Evolutionary conservation across 1,140 invertebrate genomes (phyloP).

Genomic region (Antheraea pernyi): DNA sequence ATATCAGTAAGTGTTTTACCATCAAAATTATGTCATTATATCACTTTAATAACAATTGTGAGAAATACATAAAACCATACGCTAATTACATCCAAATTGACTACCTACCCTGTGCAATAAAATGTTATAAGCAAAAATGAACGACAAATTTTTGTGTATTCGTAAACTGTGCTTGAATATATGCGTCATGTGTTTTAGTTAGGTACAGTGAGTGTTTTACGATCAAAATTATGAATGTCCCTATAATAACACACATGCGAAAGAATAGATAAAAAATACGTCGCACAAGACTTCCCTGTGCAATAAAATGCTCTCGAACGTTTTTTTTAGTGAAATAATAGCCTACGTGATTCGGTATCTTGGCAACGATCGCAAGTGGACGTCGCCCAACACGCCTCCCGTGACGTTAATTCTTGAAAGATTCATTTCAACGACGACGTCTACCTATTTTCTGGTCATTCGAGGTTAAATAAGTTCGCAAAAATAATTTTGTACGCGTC

Average conservation of each 20-base stretch:
- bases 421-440: conserved; percentile 12
- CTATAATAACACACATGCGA: neutral
- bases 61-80: no score
- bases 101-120: no score
- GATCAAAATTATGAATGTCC: neutral
- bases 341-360: conserved; percentile 14
- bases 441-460: conserved; percentile 1
- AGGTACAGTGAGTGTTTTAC: neutral
- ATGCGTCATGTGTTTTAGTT: neutral
- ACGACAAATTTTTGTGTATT: neutral
- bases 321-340: neutral
- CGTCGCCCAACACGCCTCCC: conserved; percentile 39
- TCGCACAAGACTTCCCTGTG: neutral
- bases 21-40: neutral
- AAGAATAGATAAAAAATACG: neutral
- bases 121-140: neutral
- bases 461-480: neutral
- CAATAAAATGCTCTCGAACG: neutral
- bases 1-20: no score
- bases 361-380: conserved; percentile 33
- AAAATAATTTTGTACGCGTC: neutral
- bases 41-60: no score
- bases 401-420: conserved; percentile 28
- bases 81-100: no score
- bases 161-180: neutral